A percentile compares a stretch with the other conserved stretches of the same genome.
These are phyloP conservation scores for Leuctra nigra DNA, from an alignment of 2,888 invertebrate genomes.

Conservation along the genomic window DNA sequence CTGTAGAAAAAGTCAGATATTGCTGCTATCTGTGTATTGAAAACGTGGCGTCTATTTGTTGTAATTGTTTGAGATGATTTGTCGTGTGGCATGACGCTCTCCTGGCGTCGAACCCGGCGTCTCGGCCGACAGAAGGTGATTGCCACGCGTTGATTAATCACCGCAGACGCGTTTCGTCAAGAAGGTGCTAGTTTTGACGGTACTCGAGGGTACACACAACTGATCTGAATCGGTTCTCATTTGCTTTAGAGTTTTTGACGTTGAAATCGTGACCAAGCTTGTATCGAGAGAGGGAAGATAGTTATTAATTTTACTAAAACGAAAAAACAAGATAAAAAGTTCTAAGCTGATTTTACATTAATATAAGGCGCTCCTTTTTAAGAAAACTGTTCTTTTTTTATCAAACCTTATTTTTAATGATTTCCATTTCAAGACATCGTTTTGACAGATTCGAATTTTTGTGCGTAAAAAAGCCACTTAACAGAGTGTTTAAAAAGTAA, in stretches of 20 bases:
- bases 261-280: constrained; percentile 10
- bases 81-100: no score
- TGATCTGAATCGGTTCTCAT: constrained; percentile 19
- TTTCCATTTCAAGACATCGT: constrained; percentile 17
- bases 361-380: constrained; percentile 19
- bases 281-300: constrained; percentile 18
- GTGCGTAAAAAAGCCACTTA: constrained; percentile 14
- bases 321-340: constrained; percentile 16
- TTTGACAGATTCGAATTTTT: constrained; percentile 15
- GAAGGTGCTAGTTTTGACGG: no score
- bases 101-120: no score
- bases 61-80: no score
- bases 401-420: constrained; percentile 17
- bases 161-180: no score
- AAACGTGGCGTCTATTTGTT: no score
- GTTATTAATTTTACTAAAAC: constrained; percentile 19
- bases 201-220: background rate
- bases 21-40: no score
- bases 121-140: no score
- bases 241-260: constrained; percentile 16
- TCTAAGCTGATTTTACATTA: constrained; percentile 19
- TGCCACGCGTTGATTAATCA: no score
- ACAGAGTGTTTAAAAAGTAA: constrained; percentile 17
- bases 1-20: no score
- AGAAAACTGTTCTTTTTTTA: constrained; percentile 6